Evolutionary conservation across 2,113 vertebrate genomes (phyloP), one percentile per base, ranked within the genome.

Genomic region (Meleagris gallopavo): DNA sequence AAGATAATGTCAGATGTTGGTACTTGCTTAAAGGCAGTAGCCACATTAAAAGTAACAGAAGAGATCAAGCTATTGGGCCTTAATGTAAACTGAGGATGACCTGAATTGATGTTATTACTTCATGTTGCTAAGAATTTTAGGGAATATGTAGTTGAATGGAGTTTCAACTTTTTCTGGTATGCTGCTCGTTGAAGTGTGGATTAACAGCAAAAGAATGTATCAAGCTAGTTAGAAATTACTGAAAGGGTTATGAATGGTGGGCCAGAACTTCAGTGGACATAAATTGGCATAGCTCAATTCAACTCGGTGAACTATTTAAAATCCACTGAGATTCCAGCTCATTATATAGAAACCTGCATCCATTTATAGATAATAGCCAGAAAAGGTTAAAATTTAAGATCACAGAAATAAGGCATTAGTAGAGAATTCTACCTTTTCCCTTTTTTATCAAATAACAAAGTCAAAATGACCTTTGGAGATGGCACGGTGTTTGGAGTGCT

Each of bases 281-380:
- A 90, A 95, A 91, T 75, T 86, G 89, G 62, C 86, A 78, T 16
- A 88, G 75, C 45, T 88, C 69, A 43, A 48, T 62, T 88, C 73
- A 88, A 36, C 21, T 81, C 3, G 0, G 40, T 18, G 32, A 65
- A 88, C 65, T 80, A 72, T 84, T 92, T 91, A 73, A 84, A 83
- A 94, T 87, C 74, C 69, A 21, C 73, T 92, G 83, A 91, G 73
- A 90, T 90, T 90, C 70, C 77, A 91, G 66, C 80, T 95, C 88
- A 72, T 95, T 95, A 81, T 84, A 78, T n/a, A 79, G 76, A 82
- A 87, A 75, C 67, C 40, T 90, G 58, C 9, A 55, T 83, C 72
- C 55, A 64, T 83, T 73, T 93, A 76, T 48, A 83, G 77, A 91
- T 55, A 70, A 60, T 10, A 93, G 34, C 14, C 52, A 89, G 40